Evolutionary conservation across 2,797 vertebrate species (phyloP).

Genomic region (Ctenochaetus hawaiiensis): DNA sequence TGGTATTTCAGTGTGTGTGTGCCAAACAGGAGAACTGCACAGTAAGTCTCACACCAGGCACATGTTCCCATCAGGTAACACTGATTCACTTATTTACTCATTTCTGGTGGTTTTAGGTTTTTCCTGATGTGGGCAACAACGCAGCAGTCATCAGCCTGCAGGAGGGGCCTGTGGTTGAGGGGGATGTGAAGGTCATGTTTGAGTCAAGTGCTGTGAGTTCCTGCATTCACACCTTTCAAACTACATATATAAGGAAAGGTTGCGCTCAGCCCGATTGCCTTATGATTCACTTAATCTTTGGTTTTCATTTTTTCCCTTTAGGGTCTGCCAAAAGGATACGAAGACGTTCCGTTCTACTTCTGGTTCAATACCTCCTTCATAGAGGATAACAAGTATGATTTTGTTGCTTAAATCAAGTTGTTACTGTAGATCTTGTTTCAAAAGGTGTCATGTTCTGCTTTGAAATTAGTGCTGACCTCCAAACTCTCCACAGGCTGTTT

Average conservation of each 20-base stretch:
- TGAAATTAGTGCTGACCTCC: background rate
- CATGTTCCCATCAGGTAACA: background rate
- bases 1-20: conserved; percentile 88
- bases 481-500: conserved; percentile 85
- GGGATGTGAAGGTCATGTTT: conserved; percentile 96
- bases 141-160: conserved; percentile 88
- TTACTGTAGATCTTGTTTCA: background rate
- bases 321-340: conserved; percentile 93
- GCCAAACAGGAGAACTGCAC: conserved; percentile 88
- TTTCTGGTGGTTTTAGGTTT: conserved; percentile 80
- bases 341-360: conserved; percentile 95
- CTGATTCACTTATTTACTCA: background rate
- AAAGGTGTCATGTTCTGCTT: background rate
- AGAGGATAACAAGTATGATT: conserved; percentile 89
- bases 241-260: background rate
- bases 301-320: conserved; percentile 57
- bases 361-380: conserved; percentile 97
- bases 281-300: background rate
- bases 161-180: conserved; percentile 88
- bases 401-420: background rate
- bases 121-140: conserved; percentile 89
- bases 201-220: conserved; percentile 91
- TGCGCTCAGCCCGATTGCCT: background rate
- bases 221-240: background rate
- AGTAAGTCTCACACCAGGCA: conserved; percentile 79